phyloP scores from a whole-genome alignment of 2,797 vertebrate genomes.

The Cyprinodon diabolis region DNA sequence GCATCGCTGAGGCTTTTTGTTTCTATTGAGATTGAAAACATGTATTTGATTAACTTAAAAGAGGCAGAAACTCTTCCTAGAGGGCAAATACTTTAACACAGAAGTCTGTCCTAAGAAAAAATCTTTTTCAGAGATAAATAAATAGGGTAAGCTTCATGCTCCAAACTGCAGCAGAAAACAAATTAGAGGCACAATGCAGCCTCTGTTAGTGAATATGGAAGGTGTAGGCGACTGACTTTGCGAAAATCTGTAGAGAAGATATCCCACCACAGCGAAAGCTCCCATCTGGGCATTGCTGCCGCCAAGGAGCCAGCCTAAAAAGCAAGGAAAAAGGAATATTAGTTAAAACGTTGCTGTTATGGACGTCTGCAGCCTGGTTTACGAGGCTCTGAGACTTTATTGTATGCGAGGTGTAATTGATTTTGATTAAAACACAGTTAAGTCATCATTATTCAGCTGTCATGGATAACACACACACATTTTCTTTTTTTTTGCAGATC shows the following conservation, averaged over 20 bases:
- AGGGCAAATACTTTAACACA: neutral
- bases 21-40: no score
- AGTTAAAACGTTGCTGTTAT: neutral
- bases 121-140: neutral
- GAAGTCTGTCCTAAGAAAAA: neutral
- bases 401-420: no score
- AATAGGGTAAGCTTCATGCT: neutral
- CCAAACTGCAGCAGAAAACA: neutral
- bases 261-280: slow-evolving; percentile 67
- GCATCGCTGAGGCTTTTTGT: no score
- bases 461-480: neutral
- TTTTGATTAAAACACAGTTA: no score
- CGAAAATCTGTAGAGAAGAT: slow-evolving; percentile 76
- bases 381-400: no score
- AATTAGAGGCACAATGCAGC: neutral
- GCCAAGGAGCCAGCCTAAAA: slow-evolving; percentile 62
- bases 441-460: neutral
- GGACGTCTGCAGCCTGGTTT: no score
- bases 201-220: neutral
- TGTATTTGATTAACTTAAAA: neutral
- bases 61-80: no score
- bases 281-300: slow-evolving; percentile 67
- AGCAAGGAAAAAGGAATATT: slow-evolving; percentile 12
- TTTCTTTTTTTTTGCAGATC: neutral
- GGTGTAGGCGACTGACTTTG: slow-evolving; percentile 67